Evolutionary conservation across 2,797 vertebrate genomes (phyloP).

Genomic region (Lagorchestes hirsutus): DNA sequence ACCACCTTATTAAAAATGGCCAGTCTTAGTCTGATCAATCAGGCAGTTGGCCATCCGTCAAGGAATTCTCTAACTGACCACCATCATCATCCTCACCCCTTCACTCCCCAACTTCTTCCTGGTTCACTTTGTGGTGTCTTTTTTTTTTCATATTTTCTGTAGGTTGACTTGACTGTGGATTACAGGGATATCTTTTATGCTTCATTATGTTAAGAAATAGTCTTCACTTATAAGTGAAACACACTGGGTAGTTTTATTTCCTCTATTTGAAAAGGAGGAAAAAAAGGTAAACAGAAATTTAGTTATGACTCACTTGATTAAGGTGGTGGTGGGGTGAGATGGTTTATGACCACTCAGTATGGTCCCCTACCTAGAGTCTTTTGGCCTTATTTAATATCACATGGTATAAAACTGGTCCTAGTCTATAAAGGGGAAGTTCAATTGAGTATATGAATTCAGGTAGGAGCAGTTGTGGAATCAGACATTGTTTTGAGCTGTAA

Average conservation of each 20-base stretch:
- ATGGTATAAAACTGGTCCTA: neutral
- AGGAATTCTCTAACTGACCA: neutral
- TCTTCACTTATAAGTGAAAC: neutral
- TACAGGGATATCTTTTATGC: neutral
- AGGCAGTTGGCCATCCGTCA: neutral
- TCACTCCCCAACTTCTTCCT: neutral
- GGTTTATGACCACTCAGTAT: neutral
- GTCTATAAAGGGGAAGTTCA: neutral
- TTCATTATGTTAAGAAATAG: neutral
- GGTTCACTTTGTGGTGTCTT: neutral
- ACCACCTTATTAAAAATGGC: neutral
- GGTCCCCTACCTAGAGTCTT: too few species aligned
- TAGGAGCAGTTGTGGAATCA: too few species aligned
- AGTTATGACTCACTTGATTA: neutral
- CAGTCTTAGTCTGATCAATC: neutral
- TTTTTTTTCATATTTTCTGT: neutral
- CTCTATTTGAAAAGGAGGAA: neutral
- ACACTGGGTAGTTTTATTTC: slow-evolving; percentile 3
- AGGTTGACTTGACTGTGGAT: neutral
- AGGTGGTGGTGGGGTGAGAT: neutral
- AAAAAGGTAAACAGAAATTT: neutral
- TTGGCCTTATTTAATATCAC: neutral
- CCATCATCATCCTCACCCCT: neutral
- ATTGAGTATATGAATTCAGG: neutral
- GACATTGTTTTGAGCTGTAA: slow-evolving; percentile 2